phyloP scores from a whole-genome alignment of 1,140 invertebrate genomes.

The Drosophila pandora region DNA sequence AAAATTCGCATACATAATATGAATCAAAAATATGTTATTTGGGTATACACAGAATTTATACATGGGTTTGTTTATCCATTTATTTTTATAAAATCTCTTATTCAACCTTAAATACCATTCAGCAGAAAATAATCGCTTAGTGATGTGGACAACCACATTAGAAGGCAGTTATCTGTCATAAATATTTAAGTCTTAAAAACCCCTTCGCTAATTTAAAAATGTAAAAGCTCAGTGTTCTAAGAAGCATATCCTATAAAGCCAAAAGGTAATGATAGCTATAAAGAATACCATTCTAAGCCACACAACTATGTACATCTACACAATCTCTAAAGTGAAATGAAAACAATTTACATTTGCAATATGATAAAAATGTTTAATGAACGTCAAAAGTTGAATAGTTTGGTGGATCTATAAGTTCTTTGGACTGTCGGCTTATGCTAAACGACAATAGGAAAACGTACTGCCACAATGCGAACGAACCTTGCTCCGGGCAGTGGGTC shows the following conservation, averaged over 20 bases:
- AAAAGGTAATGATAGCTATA: too few relatives aligned
- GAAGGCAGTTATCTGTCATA: background rate
- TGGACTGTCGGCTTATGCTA: constrained; percentile 18
- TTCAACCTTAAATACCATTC: too few relatives aligned
- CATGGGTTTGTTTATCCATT: background rate
- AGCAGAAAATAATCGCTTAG: too few relatives aligned
- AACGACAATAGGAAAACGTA: constrained; percentile 29
- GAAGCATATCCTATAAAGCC: background rate
- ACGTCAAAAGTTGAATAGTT: constrained; percentile 11
- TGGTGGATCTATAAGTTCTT: constrained; percentile 26
- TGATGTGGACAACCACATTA: background rate
- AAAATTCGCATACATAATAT: background rate
- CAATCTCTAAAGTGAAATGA: background rate
- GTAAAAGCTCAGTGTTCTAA: background rate
- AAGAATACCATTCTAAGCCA: background rate
- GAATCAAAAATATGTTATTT: background rate
- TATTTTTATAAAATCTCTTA: background rate
- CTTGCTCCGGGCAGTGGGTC: constrained; percentile 14
- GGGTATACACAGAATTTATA: background rate
- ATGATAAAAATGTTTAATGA: constrained; percentile 30
- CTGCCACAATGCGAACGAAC: constrained; percentile 7
- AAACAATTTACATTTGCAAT: constrained; percentile 10
- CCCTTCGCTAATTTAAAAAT: background rate
- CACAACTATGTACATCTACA: background rate
- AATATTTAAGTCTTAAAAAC: background rate